Base-by-base conservation (phyloP, 2,113 vertebrate genomes). In the Epinephelus fuscoguttatus region DNA sequence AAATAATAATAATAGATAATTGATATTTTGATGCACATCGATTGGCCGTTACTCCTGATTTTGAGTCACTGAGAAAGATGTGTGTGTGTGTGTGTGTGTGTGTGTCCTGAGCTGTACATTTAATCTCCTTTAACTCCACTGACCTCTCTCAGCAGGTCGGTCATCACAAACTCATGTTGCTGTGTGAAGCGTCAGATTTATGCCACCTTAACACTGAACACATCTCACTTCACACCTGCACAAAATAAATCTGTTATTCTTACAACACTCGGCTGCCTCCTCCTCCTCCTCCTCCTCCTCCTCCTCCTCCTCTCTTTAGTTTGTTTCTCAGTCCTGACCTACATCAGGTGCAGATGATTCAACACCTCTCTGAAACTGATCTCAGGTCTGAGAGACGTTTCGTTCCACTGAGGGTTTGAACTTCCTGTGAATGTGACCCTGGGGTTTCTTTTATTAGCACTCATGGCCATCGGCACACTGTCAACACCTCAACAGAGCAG, bases 161-260 rank as follows among this genome's bases (percentile, higher is more conserved):
- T 57, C 53, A 81, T 81, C 50, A 52, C 13, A 59, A 67, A 81
- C 70, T 74, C 62, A 67, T 67, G 62, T 50, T 66, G 25, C 50
- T 66, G 61, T 25, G 52, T 25, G 33, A 18, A 37, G 52, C 50
- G 40, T 57, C 40, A 14, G 21, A 10, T 15, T 45, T 23, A 25
- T 9, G 52, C 11, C 62, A 59, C 50, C 33, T 21, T 57, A 67
- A 33, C 23, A 53, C 30, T 23, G 45, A 62, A 33, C 42, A 59
- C 15, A 9, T 57, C 52, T 37, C 61, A 37, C 4, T 70, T 62
- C 30, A 52, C 27, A 71, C 74, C 68, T 66, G 69, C 55, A 68
- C 2, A 2, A 33, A 68, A 69, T 55, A 50, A 62, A 80, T 30
- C 64, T 45, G 40, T 27, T 57, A 14, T 21, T 81, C 49, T 59